Percentiles rank a stretch among this genome's conserved stretches.
Conservation (phyloP, 1,140 invertebrate species). For the Drosophila trapezifrons region DNA sequence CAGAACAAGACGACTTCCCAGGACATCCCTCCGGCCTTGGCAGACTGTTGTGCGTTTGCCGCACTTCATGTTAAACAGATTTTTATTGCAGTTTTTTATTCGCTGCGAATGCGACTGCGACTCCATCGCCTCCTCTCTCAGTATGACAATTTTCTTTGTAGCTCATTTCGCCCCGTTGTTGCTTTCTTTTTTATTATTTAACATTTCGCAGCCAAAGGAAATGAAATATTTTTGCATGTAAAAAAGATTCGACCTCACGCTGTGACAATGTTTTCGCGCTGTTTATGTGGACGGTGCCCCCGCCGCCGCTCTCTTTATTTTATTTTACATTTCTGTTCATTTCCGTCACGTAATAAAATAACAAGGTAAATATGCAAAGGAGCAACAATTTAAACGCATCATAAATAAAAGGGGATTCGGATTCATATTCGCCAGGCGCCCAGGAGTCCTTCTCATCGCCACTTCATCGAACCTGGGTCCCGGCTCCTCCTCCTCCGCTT, state of each 20-base stretch:
- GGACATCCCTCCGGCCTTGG: conserved; percentile 32
- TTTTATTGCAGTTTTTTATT: conserved; percentile 81
- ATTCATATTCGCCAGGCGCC: conserved; percentile 5
- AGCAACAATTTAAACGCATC: conserved; percentile 61
- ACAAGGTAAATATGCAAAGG: conserved; percentile 76
- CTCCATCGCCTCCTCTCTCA: background rate
- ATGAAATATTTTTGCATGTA: conserved; percentile 82
- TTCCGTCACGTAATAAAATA: conserved; percentile 78
- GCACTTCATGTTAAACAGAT: conserved; percentile 79
- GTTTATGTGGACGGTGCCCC: conserved; percentile 60
- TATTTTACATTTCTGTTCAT: conserved; percentile 74
- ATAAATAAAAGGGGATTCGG: conserved; percentile 63
- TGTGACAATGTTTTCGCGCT: conserved; percentile 78
- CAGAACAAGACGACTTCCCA: conserved; percentile 33
- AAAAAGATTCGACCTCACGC: conserved; percentile 77
- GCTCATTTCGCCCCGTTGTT: conserved; percentile 47
- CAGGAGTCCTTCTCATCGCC: conserved; percentile 11
- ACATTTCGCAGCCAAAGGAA: conserved; percentile 76
- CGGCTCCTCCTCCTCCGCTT: background rate
- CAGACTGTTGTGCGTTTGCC: conserved; percentile 59
- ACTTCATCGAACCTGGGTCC: background rate
- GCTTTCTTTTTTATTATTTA: conserved; percentile 71
- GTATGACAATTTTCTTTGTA: conserved; percentile 71
- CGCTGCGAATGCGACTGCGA: conserved; percentile 27
- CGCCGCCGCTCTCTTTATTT: conserved; percentile 38